Evolutionary conservation across 2,113 vertebrate species (phyloP), one percentile per base, ranked within the genome.

Genomic region (Potamarius usumacintae): DNA sequence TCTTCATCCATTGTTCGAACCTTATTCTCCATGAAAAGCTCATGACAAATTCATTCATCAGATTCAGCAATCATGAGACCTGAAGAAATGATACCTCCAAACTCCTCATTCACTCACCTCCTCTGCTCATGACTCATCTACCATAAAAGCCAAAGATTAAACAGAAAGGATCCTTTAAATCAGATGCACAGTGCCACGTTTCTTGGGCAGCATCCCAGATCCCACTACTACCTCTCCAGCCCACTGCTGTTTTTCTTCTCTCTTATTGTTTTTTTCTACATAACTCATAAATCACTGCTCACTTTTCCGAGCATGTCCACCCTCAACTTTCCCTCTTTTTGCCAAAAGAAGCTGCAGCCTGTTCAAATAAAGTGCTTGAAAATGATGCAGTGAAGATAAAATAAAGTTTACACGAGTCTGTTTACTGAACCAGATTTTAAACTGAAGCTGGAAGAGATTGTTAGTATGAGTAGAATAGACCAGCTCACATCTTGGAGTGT

Each of bases 191-290:
- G 69, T 69, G 74, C 62, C 58, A 76, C 48, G 82, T 57, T 60
- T 85, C 30, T 83, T 50, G 48, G 88, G 55, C 42, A 79, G 65
- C 25, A 78, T 80, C 78, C 86, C 83, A 88, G 60, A 89, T 67
- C 86, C 84, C 81, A 78, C 58, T 57, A 55, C 20, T 89, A 34
- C 82, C 58, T 72, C 63, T 84, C 67, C 84, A 90, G 22, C 84
- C 72, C 67, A 57, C 84, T 30, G 30, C 58, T 50, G 67, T 55
- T 71, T 80, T 53, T 65, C 89, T 80, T 81, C 77, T 83, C 25
- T 60, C 83, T 85, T 58, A 69, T 82, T 83, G 55, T 57, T 60
- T 77, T 63, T 83, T 60, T 87, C 58, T 79, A 42, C 76, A 85
- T 15, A 14, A n/a, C 22, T 34, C 67, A 82, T 22, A 87, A 50